Evolutionary conservation across 2,113 vertebrate genomes (phyloP).

Genomic region (Plecotus auritus): DNA sequence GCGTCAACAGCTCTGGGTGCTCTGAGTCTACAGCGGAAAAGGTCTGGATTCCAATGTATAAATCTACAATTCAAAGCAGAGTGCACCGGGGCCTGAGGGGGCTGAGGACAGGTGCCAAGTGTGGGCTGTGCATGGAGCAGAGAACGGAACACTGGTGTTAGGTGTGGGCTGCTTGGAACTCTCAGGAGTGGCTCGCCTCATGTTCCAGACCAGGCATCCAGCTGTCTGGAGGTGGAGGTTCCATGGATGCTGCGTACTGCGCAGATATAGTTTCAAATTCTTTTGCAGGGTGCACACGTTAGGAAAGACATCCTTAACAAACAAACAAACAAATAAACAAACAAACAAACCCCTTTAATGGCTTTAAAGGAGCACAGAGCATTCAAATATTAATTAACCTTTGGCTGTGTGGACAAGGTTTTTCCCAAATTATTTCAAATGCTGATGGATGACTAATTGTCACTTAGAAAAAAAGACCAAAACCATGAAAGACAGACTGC

Average conservation of each 20-base stretch:
- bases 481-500: background rate
- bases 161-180: slow-evolving; percentile 64
- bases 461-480: background rate
- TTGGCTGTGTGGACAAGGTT: background rate
- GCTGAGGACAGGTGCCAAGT: slow-evolving; percentile 44
- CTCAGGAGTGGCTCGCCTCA: slow-evolving; percentile 49
- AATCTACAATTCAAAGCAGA: background rate
- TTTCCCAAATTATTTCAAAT: background rate
- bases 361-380: background rate
- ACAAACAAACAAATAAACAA: background rate
- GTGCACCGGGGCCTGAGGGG: background rate
- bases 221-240: slow-evolving; percentile 70
- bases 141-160: slow-evolving; percentile 46
- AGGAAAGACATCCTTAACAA: slow-evolving; percentile 7
- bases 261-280: background rate
- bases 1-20: background rate
- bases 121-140: slow-evolving; percentile 38
- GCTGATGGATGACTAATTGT: background rate
- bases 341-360: background rate
- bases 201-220: slow-evolving; percentile 56
- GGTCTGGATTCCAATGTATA: background rate
- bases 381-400: background rate
- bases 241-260: slow-evolving; percentile 34
- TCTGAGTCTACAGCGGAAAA: background rate
- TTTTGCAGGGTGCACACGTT: background rate